Evolutionary conservation across 2,797 vertebrate species (phyloP).

Genomic region (Selene dorsalis): DNA sequence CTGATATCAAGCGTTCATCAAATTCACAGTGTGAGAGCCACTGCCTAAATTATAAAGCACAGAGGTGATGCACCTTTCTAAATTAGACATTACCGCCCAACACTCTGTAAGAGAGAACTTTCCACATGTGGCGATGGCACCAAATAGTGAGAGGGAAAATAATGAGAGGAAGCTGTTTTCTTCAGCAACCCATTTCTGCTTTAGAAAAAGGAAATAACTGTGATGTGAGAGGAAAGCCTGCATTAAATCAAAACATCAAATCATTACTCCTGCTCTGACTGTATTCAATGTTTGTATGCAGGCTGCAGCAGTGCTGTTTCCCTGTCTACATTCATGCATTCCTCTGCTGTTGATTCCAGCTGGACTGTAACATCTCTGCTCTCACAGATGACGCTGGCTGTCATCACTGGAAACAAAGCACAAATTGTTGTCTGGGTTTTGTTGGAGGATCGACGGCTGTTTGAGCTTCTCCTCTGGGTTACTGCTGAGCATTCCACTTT

Average conservation of each 20-base stretch:
- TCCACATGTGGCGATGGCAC: not conserved
- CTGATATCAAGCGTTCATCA: not conserved
- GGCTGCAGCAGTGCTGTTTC: conserved; percentile 6
- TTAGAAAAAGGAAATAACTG: not conserved
- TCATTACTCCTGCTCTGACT: not conserved
- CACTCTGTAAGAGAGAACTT: not conserved
- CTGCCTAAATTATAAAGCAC: not conserved
- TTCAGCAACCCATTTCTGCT: not conserved
- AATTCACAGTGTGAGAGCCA: not conserved
- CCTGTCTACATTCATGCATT: conserved; percentile 13
- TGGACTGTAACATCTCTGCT: conserved; percentile 43
- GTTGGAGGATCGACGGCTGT: conserved; percentile 75
- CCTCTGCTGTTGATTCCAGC: conserved; percentile 22
- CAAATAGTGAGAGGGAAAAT: not conserved
- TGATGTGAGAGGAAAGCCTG: not conserved
- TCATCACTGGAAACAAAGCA: conserved; percentile 61
- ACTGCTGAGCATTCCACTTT: conserved; percentile 79
- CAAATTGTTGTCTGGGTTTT: conserved; percentile 75
- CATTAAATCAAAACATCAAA: not conserved
- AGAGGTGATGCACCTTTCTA: not conserved
- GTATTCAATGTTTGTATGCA: conserved; percentile 2
- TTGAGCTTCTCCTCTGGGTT: conserved; percentile 75
- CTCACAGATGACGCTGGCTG: conserved; percentile 39
- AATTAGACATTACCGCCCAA: not conserved
- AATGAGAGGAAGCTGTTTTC: not conserved